These are phyloP conservation scores for Eristalinus sepulchralis DNA, from an alignment of 2,888 invertebrate genomes.

Conservation along the genomic window DNA sequence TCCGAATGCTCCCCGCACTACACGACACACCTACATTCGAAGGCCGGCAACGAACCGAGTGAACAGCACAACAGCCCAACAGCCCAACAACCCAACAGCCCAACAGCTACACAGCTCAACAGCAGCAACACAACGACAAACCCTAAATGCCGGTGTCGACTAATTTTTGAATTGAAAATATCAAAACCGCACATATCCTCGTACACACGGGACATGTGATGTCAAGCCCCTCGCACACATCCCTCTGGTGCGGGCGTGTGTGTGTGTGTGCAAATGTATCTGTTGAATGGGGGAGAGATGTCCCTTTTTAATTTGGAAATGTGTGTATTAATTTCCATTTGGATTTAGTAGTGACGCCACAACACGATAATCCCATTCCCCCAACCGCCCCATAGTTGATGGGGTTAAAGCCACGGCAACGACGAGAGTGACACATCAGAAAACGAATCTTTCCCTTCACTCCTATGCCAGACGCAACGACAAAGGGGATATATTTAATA, in stretches of 20 bases:
- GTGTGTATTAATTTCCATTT: constrained; percentile 34
- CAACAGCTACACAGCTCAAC: neutral
- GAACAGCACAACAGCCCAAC: neutral
- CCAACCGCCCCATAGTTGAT: neutral
- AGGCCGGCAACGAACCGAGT: neutral
- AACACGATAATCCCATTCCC: constrained; percentile 47
- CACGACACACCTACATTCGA: neutral
- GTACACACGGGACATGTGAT: neutral
- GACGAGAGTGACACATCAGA: neutral
- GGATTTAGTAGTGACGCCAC: constrained; percentile 22
- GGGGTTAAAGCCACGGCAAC: neutral
- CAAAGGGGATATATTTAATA: constrained; percentile 39
- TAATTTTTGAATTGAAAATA: constrained; percentile 35
- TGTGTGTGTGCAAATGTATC: neutral
- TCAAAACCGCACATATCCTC: constrained; percentile 18
- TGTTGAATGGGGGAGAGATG: neutral
- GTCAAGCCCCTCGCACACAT: neutral
- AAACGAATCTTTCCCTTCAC: neutral
- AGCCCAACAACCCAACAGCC: neutral
- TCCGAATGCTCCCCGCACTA: neutral
- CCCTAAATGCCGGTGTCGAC: constrained; percentile 13
- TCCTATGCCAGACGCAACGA: constrained; percentile 7
- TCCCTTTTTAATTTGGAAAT: constrained; percentile 25
- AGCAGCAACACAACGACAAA: neutral
- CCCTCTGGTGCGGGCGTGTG: neutral